Evolutionary conservation across 2,113 vertebrate genomes (phyloP), one percentile per base, ranked within the genome.

Genomic region (Aptenodytes forsteri): DNA sequence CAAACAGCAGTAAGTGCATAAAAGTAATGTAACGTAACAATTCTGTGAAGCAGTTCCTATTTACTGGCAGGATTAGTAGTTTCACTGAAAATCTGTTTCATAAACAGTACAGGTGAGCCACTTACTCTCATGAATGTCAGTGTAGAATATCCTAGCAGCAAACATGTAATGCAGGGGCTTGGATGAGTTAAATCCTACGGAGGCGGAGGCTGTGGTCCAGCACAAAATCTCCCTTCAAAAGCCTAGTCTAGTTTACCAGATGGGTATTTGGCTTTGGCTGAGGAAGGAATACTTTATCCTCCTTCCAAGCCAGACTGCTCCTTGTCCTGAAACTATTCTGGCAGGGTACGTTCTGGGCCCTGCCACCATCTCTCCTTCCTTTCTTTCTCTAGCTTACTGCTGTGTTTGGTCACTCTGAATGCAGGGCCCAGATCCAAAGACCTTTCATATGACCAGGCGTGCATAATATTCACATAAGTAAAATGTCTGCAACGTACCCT

Each of bases 261-360:
- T 76, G 87, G 58, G 36, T 95, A 38, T 95, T 95, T 95, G 80
- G 52, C 92, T 95, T 83, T 91, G 40, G 21, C 64, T 82, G 52
- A 89, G 72, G 83, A 70, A 69, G 52, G 47, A 92, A 56, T 89
- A 56, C 58, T 97, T 97, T 85, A 83, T 95, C 70, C 27, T 90
- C 4, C 50, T 90, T 90, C 78, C 76, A 95, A 83, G n/a, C 29
- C 66, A 71, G 55, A 29, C 59, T 81, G 47, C 32, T 92, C 1
- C 40, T 97, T 95, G 77, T 94, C 73, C 86, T 93, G n/a, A 59
- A 94, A 78, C 58, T 93, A 17, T 95, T 87, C 77, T 96, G 96
- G 85, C 89, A 94, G 36, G 9, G 16, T 89, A 22, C 11, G 0
- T 83, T 89, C 44, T 90, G 61, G 40, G 13, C 29, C 26, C 40